Evolutionary conservation across 2,113 vertebrate genomes (phyloP), one percentile per base, ranked within the genome.

Genomic region (Channa maculata): DNA sequence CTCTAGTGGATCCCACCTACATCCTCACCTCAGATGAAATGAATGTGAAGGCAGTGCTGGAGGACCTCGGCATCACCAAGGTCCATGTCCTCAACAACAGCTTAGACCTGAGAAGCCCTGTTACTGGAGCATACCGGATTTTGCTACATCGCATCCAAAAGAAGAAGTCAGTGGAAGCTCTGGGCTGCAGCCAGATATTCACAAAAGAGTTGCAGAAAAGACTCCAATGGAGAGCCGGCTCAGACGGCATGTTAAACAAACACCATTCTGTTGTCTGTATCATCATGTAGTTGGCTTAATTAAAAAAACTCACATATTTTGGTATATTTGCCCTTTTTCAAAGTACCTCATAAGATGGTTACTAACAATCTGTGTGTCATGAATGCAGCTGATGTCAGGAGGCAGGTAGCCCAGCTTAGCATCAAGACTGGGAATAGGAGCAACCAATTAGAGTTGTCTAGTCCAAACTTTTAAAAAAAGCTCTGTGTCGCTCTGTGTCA

Each of bases 41-140:
- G 3, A 83, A 50, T 2, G 87, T 91, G 4, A 94, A 92, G 57
- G 80, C 60, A 0, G 85, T 67, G 0, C 50, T 95, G 67, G 86
- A 86, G 60, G 77, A 83, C 44, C 79, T 94, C 39, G 94, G 94
- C 37, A 82, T 95, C 58, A 91, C 81, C 0, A 71, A 90, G 36
- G n/a, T 6, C 15, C 91, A 93, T 44, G 77, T 94, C 38, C 59
- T 88, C 46, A 92, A 91, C 80, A 88, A 65, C 79, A 71, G 48
- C 9, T 4, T 60, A 6, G 89, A 93, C 63, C 36, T 86, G 44
- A 85, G 83, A n/a, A 92, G 87, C 59, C 82, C 92, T 1, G 46
- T 95, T 4, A 95, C 89, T 0, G 93, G 94, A 0, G 53, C 87
- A 11, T 94, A 94, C 55, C 60, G 85, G 57, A 94, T 94, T 66